Conservation (phyloP, 1,140 invertebrate genomes). For the Cydia pomonella region DNA sequence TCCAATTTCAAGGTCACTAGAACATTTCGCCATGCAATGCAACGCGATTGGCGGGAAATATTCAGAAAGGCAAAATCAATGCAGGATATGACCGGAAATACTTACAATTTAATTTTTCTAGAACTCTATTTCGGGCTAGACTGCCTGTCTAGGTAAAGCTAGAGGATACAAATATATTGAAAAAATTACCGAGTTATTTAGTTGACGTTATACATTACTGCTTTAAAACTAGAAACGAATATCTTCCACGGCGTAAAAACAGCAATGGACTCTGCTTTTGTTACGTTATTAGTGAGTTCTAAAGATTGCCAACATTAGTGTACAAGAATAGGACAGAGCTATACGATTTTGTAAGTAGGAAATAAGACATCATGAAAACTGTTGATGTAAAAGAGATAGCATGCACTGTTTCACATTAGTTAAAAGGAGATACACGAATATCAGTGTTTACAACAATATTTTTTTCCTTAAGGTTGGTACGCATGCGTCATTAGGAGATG, state of each 20-base stretch:
- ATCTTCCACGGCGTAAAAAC: not conserved
- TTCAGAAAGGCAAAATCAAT: not conserved
- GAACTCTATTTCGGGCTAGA: conserved; percentile 4
- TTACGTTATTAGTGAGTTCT: not conserved
- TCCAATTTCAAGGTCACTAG: conserved; percentile 18
- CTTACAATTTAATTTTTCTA: not conserved
- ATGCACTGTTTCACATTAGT: conserved; percentile 20
- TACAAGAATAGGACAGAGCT: conserved; percentile 48
- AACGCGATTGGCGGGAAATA: conserved; percentile 2
- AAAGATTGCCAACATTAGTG: not conserved
- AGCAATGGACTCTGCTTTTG: conserved; percentile 2
- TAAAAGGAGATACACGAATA: conserved; percentile 59
- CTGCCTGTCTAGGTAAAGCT: conserved; percentile 3
- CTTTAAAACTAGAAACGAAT: not conserved
- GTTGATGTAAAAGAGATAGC: conserved; percentile 47
- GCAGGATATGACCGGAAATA: not conserved
- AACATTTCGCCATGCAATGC: conserved; percentile 5
- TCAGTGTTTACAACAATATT: conserved; percentile 62
- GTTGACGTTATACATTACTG: not conserved
- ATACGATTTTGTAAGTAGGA: conserved; percentile 34
- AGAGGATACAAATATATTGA: not conserved
- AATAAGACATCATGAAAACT: conserved; percentile 50
- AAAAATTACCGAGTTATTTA: not conserved
- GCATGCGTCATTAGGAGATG: conserved; percentile 70
- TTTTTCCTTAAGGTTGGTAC: conserved; percentile 67